These are phyloP conservation scores for Chunga burmeisteri DNA, from an alignment of 2,113 vertebrate genomes.

Conservation along the genomic window DNA sequence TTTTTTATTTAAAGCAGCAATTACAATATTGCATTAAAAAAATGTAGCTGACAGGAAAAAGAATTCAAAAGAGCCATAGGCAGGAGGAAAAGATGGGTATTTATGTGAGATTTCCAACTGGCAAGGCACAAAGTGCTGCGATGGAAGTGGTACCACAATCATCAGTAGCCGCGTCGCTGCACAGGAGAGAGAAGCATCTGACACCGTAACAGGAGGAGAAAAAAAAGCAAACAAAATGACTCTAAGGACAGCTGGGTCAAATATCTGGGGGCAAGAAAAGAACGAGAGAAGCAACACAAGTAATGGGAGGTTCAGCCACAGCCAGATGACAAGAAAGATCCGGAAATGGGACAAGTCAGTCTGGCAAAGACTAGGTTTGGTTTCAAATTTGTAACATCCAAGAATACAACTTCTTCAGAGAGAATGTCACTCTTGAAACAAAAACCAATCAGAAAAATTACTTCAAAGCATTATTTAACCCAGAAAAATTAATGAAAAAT, in stretches of 20 bases:
- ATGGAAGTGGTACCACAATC: neutral
- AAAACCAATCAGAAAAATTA: neutral
- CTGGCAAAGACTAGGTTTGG: neutral
- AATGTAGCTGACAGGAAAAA: neutral
- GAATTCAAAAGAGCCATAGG: neutral
- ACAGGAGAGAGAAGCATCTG: neutral
- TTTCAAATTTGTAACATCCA: neutral
- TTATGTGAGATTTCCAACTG: neutral
- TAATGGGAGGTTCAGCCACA: neutral
- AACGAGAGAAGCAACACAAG: neutral
- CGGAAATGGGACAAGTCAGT: neutral
- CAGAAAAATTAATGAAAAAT: slow-evolving; percentile 31
- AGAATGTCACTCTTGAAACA: neutral
- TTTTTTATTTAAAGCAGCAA: neutral
- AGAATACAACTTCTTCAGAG: neutral
- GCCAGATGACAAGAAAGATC: neutral
- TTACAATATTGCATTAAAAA: neutral
- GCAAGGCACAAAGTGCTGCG: neutral
- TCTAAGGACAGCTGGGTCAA: neutral
- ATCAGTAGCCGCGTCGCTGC: rapidly evolving
- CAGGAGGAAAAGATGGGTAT: neutral
- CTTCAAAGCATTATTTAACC: slow-evolving; percentile 28
- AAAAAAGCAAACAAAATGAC: neutral
- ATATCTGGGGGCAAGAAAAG: neutral
- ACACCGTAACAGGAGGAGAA: neutral